phyloP scores from a whole-genome alignment of 1,140 invertebrate species.

The Eubasilissa regina region DNA sequence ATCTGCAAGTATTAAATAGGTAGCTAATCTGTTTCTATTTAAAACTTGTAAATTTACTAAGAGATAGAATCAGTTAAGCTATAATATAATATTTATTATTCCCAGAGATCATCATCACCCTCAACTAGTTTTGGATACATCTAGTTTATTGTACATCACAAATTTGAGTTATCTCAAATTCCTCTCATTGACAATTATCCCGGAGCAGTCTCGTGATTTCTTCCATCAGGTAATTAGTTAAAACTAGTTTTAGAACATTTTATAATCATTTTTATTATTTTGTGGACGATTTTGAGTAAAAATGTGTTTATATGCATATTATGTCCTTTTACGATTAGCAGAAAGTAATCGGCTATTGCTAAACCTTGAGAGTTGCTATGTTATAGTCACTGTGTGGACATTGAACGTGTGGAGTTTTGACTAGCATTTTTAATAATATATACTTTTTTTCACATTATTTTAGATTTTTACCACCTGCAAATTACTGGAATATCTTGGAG shows the following conservation, averaged over 20 bases:
- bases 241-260: not conserved
- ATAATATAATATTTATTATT: constrained; percentile 11
- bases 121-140: constrained; percentile 15
- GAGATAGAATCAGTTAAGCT: too few species aligned
- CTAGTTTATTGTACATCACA: constrained; percentile 4
- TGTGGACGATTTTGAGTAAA: too few species aligned
- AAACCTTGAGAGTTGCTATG: too few species aligned
- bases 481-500: constrained; percentile 21
- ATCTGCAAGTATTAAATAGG: too few species aligned
- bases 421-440: too few species aligned
- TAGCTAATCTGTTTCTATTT: too few species aligned
- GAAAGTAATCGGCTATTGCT: too few species aligned
- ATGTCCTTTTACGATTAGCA: too few species aligned
- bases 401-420: too few species aligned
- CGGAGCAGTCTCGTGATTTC: constrained; percentile 15
- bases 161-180: not conserved
- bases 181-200: constrained; percentile 15
- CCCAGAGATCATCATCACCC: not conserved
- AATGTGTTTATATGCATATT: not conserved
- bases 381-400: too few species aligned
- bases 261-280: not conserved
- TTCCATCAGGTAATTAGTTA: not conserved
- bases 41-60: too few species aligned
- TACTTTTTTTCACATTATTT: not conserved
- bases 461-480: constrained; percentile 13